Evolutionary conservation across 2,113 vertebrate species (phyloP), one percentile per base, ranked within the genome.

Genomic region (Trichomycterus rosablanca): DNA sequence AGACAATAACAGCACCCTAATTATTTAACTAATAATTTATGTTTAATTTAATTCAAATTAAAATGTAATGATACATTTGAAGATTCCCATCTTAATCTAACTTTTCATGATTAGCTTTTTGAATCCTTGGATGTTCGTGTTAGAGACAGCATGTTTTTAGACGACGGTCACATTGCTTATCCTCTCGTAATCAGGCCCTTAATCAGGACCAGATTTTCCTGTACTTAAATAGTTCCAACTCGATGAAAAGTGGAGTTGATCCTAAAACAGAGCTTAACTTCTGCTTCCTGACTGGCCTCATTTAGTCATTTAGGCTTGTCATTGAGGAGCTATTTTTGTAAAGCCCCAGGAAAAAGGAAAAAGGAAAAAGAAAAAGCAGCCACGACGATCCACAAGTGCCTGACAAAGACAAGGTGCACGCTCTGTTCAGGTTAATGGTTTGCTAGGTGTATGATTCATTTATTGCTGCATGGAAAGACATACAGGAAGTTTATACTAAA

Each of bases 261-360:
- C 45, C 34, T 19, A 10, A 50, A 3, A 51, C 46, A 75, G 72
- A 79, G 78, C 68, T 76, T 68, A 80, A 44, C 73, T 68, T 51
- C 60, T 54, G 75, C 75, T 80, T 81, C 80, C 80, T 81, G 65
- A 59, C 77, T 73, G 74, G 73, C 71, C 66, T 64, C 74, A 80
- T 81, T 80, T 76, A 76, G 72, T 64, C 74, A 80, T 81, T 80
- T 76, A 76, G 71, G 77, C 68, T 74, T 82, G 80, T 84, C 81
- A 82, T 76, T 80, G 78, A 84, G 74, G 80, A 72, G 76, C 77
- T 86, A 83, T 86, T 86, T 88, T 83, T 80, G 78, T 73, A 76
- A 75, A 75, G 67, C 77, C 74, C 79, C 69, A 63, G 81, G 81
- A 84, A 83, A 62, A 43, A 23, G 63, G 70, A 53, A 46, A 20